phyloP scores from a whole-genome alignment of 1,140 invertebrate genomes.

The Sinonovacula constricta region DNA sequence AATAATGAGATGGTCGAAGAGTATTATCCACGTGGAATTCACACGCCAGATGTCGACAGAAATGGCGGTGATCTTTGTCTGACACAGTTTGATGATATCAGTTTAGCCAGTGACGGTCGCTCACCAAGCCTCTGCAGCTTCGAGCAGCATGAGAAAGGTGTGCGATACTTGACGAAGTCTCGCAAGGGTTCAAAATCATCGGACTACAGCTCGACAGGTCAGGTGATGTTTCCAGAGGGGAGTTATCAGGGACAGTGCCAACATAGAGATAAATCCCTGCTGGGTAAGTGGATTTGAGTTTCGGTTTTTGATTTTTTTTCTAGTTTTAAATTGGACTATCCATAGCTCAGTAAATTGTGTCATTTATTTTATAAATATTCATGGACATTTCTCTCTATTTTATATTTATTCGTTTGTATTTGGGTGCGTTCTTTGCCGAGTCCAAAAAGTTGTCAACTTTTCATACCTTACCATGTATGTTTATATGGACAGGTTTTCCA shows the following conservation, averaged over 20 bases:
- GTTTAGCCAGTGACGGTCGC: conserved; percentile 21
- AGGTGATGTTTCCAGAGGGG: conserved; percentile 63
- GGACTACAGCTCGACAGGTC: conserved; percentile 45
- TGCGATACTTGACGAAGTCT: conserved; percentile 31
- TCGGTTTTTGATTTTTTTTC: no score
- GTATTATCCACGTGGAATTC: conserved; percentile 4
- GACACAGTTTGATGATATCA: background rate
- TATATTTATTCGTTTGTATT: no score
- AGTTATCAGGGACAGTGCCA: conserved; percentile 67
- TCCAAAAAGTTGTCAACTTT: no score
- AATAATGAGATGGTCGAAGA: no score
- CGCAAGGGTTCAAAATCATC: conserved; percentile 41
- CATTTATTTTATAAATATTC: no score
- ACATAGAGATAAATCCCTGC: conserved; percentile 67
- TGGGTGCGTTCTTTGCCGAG: no score
- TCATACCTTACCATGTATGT: no score
- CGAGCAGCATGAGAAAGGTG: conserved; percentile 45
- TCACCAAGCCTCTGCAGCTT: conserved; percentile 46
- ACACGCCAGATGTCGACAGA: background rate
- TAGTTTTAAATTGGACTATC: no score
- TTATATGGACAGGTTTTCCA: no score
- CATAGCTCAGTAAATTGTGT: no score
- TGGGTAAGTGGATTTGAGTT: no score
- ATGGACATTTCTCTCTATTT: no score
- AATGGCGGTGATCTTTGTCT: background rate